Evolutionary conservation across 2,888 invertebrate species (phyloP).

Genomic region (Orthonychiurus folsomi): DNA sequence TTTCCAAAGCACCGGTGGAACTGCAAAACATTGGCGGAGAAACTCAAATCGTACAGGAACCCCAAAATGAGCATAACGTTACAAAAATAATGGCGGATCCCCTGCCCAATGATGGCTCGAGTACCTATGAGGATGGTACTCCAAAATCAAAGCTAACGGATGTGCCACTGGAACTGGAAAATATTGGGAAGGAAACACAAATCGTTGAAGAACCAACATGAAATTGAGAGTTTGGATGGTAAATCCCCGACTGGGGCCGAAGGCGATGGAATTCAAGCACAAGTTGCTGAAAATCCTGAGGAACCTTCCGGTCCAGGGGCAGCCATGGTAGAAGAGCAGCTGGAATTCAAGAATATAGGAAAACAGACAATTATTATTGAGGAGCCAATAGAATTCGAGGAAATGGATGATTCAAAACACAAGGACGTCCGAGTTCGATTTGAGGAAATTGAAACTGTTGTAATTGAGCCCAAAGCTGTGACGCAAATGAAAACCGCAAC

Average conservation of each 20-base stretch:
- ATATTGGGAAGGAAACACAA: not conserved
- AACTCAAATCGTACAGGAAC: not conserved
- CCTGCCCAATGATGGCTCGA: constrained; percentile 2
- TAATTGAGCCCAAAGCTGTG: too few species aligned
- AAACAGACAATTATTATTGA: not conserved
- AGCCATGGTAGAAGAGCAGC: not conserved
- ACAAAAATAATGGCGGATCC: not conserved
- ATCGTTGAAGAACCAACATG: not conserved
- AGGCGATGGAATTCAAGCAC: too few species aligned
- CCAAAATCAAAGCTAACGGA: not conserved
- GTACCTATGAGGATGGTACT: constrained; percentile 1
- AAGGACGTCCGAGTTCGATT: too few species aligned
- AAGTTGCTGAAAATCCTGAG: not conserved
- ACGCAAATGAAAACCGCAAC: not conserved
- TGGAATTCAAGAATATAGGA: not conserved
- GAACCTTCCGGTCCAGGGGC: not conserved
- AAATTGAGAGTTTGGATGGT: not conserved
- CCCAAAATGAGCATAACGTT: not conserved
- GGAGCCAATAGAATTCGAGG: not conserved
- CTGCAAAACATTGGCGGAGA: not conserved
- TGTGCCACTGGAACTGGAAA: not conserved
- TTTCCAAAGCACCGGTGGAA: not conserved
- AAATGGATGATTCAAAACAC: too few species aligned
- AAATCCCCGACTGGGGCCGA: not conserved
- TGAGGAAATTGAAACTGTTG: too few species aligned